phyloP scores from a whole-genome alignment of 1,140 invertebrate genomes.

The Cherax destructor region DNA sequence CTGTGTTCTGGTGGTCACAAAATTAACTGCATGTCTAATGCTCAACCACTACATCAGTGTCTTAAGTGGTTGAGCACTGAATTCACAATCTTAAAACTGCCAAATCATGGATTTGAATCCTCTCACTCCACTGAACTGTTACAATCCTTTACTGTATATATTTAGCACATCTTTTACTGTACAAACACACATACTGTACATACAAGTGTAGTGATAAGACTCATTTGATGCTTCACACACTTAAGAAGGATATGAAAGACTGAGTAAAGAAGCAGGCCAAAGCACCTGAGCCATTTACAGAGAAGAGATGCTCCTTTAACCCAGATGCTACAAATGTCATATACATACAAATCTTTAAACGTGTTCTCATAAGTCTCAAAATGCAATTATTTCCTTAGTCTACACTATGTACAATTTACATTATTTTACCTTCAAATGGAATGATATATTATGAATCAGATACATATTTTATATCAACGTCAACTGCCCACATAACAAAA shows the following conservation, averaged over 20 bases:
- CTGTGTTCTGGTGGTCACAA: too few relatives aligned
- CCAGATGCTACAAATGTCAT: not conserved
- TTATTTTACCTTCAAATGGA: not conserved
- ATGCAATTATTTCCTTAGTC: not conserved
- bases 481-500: not conserved
- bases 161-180: not conserved
- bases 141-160: too few relatives aligned
- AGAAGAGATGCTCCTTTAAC: not conserved
- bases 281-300: constrained; percentile 8
- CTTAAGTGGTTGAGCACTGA: too few relatives aligned
- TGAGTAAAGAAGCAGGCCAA: constrained; percentile 1
- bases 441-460: not conserved
- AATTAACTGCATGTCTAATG: too few relatives aligned
- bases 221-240: not conserved
- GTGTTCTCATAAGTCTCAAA: not conserved
- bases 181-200: not conserved
- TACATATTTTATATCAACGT: not conserved
- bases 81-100: too few relatives aligned
- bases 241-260: not conserved
- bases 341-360: not conserved
- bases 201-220: not conserved
- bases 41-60: too few relatives aligned
- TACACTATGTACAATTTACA: not conserved
- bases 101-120: too few relatives aligned
- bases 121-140: too few relatives aligned